phyloP scores from a whole-genome alignment of 2,113 vertebrate species.

The Oryzias woworae region DNA sequence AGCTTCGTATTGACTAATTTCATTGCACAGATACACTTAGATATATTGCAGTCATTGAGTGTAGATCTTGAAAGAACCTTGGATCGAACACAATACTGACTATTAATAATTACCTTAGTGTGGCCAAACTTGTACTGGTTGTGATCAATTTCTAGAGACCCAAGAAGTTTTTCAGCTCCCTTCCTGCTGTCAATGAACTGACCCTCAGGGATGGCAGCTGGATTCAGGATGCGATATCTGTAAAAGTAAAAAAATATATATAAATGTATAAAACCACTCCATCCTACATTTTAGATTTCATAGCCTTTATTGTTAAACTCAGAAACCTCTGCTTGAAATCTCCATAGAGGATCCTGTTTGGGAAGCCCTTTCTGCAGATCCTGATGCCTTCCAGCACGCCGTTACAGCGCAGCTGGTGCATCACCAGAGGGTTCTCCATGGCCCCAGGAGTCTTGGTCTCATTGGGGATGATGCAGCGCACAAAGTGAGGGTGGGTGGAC shows the following conservation, averaged over 20 bases:
- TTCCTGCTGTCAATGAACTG: conserved; percentile 95
- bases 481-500: conserved; percentile 92
- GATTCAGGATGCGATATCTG: conserved; percentile 77
- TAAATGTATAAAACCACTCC: neutral
- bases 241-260: neutral
- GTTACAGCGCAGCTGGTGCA: conserved; percentile 97
- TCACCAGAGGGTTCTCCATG: conserved; percentile 91
- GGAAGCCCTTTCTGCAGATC: conserved; percentile 90
- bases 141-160: conserved; percentile 83
- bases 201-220: conserved; percentile 70
- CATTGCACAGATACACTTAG: too few species aligned
- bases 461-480: conserved; percentile 92
- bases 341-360: conserved; percentile 87
- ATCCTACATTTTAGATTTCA: neutral
- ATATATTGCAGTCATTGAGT: too few species aligned
- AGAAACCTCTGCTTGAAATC: conserved; percentile 83
- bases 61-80: too few species aligned
- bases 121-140: conserved; percentile 86
- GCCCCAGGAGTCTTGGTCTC: conserved; percentile 89
- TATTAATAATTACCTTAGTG: conserved; percentile 77
- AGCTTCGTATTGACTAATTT: too few species aligned
- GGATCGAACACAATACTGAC: too few species aligned
- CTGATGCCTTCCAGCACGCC: conserved; percentile 93
- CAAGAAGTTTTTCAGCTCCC: conserved; percentile 81
- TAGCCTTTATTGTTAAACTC: neutral